These are phyloP conservation scores for Spinus olivaceus DNA, from an alignment of 2,797 vertebrate genomes.

Conservation along the genomic window DNA sequence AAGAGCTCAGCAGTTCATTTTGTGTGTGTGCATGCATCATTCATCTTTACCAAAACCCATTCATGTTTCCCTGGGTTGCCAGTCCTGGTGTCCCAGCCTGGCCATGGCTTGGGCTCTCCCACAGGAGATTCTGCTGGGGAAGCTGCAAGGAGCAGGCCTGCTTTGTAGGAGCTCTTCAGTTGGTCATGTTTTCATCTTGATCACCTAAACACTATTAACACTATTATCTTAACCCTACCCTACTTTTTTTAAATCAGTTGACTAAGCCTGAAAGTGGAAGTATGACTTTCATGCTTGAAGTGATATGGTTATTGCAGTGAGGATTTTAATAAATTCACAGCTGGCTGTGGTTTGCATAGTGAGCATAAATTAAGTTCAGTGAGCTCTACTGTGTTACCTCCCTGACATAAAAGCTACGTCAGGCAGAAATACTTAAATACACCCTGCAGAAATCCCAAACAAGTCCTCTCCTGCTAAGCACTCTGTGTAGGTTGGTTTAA, in stretches of 20 bases:
- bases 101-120: neutral
- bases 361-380: neutral
- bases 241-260: neutral
- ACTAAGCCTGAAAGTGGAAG: neutral
- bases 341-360: neutral
- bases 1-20: neutral
- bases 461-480: neutral
- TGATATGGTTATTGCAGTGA: neutral
- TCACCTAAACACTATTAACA: neutral
- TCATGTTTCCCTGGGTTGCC: rapidly evolving
- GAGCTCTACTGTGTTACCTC: neutral
- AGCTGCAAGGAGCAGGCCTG: neutral
- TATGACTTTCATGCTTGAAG: neutral
- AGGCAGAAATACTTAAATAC: neutral
- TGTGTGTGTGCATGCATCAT: neutral
- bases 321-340: neutral
- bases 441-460: neutral
- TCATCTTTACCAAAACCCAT: neutral
- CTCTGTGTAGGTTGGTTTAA: neutral
- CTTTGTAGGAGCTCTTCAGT: neutral
- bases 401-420: neutral
- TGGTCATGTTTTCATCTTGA: neutral
- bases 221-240: neutral
- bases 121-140: neutral
- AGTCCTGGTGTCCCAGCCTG: neutral